Conservation (phyloP, 2,888 invertebrate genomes). For the Amphipyra berbera region DNA sequence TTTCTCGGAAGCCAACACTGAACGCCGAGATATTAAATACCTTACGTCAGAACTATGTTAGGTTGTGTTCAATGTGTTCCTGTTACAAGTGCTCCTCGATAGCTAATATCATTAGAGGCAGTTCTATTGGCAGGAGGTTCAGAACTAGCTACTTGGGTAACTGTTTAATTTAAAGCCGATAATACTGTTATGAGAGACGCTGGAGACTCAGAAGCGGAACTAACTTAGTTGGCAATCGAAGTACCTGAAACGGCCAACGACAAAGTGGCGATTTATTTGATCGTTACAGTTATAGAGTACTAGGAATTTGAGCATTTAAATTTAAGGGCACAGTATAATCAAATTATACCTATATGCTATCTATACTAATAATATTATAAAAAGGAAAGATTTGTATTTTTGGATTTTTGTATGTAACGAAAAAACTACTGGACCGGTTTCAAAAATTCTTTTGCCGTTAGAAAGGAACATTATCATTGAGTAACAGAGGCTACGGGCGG, state of each 20-base stretch:
- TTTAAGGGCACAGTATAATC: background rate
- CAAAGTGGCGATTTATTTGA: conserved; percentile 29
- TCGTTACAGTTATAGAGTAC: conserved; percentile 17
- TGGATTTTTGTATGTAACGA: too few relatives aligned
- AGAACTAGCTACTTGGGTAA: conserved; percentile 55
- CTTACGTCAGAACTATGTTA: conserved; percentile 17
- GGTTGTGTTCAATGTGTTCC: conserved; percentile 12
- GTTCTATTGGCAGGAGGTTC: conserved; percentile 52
- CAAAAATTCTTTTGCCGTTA: too few relatives aligned
- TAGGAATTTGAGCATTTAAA: background rate
- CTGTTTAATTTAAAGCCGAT: conserved; percentile 61
- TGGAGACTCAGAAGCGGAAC: conserved; percentile 32
- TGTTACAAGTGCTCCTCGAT: conserved; percentile 22
- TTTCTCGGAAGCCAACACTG: conserved; percentile 8
- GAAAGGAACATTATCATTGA: too few relatives aligned
- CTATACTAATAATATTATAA: too few relatives aligned
- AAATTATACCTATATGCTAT: too few relatives aligned
- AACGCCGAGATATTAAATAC: conserved; percentile 24
- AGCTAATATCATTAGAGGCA: conserved; percentile 52
- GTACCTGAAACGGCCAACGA: conserved; percentile 24
- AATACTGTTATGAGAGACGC: conserved; percentile 55
- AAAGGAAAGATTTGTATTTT: too few relatives aligned
- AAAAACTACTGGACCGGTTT: too few relatives aligned
- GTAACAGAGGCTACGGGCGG: too few relatives aligned
- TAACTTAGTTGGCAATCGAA: conserved; percentile 47